Base-by-base conservation (phyloP, 2,797 vertebrate species). In the Muscicapa comitata region DNA sequence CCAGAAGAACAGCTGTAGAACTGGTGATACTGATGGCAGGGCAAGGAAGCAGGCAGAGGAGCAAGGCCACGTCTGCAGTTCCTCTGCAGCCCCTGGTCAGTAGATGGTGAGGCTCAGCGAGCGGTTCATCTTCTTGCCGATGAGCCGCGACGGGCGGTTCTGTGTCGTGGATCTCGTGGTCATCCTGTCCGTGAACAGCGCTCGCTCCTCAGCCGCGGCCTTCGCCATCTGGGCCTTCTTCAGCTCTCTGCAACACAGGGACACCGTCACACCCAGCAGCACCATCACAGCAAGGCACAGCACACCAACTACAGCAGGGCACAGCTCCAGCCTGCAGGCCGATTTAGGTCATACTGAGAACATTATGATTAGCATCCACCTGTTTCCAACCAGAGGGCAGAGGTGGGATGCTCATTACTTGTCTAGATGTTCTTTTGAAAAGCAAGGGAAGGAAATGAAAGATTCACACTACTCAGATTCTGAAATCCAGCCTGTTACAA, bases 81-180 rank as follows among this genome's bases (percentile, higher is more conserved):
- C 57, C 78, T 74, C 75, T 4, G 45, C 45, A 38, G 86, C 62
- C 50, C 92, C 35, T 6, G 96, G 88, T 90, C 99, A 99, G 97
- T 99, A 99, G 97, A 99, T 99, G 70, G 99, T 99, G 81, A 99
- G 98, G 97, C 99, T 99, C 96, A 99, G 98, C 7, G 99, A 99
- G 28, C 99, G 99, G 93, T 99, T 99, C 98, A 99, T 99, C 96
- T 99, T 99, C 98, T 99, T 99, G 62, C 99, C 99, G 47, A 99
- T 98, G 94, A 99, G 98, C 33, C 99, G 98, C 53, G 98, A 98
- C 47, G 98, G 98, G 96, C 99, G 98, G 91, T 97, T 98, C 90
- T 99, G 99, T 13, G 99, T 97, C 0, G 98, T 99, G 57, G 99
- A 99, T 68, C 99, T 98, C 8, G 99, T 99, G 92, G 99, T 97